phyloP scores from a whole-genome alignment of 2,113 vertebrate genomes.

The Nyctibius bracteatus region DNA sequence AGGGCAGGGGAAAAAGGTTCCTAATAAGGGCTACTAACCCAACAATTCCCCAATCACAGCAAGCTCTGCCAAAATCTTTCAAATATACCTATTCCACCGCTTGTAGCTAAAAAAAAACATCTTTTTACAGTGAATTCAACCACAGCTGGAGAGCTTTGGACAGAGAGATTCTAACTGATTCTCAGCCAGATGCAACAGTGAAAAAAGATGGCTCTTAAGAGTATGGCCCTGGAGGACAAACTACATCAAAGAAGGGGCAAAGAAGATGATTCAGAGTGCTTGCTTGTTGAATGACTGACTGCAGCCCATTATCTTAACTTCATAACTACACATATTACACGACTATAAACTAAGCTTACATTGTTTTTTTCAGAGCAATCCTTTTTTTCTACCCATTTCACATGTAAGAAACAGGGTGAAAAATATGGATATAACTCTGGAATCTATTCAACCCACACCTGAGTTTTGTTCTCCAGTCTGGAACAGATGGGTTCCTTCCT shows the following conservation, averaged over 20 bases:
- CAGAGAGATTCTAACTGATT: background rate
- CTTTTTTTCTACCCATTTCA: background rate
- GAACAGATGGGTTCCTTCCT: background rate
- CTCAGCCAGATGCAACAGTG: background rate
- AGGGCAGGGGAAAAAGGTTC: background rate
- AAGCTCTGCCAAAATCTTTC: background rate
- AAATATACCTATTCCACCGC: background rate
- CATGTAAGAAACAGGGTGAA: background rate
- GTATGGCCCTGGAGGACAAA: background rate
- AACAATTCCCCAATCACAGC: background rate
- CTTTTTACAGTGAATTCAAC: background rate
- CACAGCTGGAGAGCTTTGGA: background rate
- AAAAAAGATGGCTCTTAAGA: background rate
- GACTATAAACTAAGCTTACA: background rate
- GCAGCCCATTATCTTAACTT: background rate
- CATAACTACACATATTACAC: background rate
- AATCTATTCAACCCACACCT: background rate
- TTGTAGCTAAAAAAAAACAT: background rate
- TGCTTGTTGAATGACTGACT: background rate
- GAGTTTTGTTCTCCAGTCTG: background rate
- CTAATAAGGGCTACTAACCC: background rate
- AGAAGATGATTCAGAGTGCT: background rate
- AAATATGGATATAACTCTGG: background rate
- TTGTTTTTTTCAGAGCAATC: background rate
- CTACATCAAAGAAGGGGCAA: background rate